Evolutionary conservation across 2,888 invertebrate species (phyloP), one percentile per base, ranked within the genome.

Genomic region (Chaetogeoica ovagalla): DNA sequence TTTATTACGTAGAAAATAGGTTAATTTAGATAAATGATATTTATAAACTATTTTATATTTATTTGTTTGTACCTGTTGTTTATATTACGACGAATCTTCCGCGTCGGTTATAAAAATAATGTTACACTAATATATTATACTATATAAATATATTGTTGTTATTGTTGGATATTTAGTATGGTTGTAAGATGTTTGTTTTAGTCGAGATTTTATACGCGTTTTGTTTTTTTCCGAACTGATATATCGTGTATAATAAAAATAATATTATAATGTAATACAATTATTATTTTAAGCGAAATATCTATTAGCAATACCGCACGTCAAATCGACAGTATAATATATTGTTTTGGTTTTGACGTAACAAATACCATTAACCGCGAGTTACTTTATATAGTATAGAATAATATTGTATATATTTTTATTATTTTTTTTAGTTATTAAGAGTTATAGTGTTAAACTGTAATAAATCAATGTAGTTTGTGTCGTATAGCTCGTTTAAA

Each of bases 11-110:
- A 55, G 39, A 39, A 57, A 57, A 65, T 74, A 37, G 37, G 15
- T n/a, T n/a, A 30, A 30, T 30, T 30, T 30, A 30, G 30, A 30
- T 1, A 30, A 30, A 30, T 30, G 4, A 30, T 30, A 63, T 63
- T 63, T 73, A 48, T 73, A 52, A 68, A 65, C 52, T 74, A 62
- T 74, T 55, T 55, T 62, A 62, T 57, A 30, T 19, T 30, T 30
- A n/a, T 11, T 57, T 68, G 21, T 55, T 57, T 9, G 17, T 74
- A 74, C 63, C 37, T 55, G 65, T 57, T 74, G 30, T 65, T 74
- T 30, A 30, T 57, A 57, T 57, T 65, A 55, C 39, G 19, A 55
- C 39, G 19, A 74, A 55, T 65, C 74, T 74, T 74, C 74, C 63
- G 65, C 21, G 73, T 74, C 63, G n/a, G 63, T 65, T 65, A 65